Base-by-base conservation (phyloP, 2,888 invertebrate species). In the Halictus quadricinctus region DNA sequence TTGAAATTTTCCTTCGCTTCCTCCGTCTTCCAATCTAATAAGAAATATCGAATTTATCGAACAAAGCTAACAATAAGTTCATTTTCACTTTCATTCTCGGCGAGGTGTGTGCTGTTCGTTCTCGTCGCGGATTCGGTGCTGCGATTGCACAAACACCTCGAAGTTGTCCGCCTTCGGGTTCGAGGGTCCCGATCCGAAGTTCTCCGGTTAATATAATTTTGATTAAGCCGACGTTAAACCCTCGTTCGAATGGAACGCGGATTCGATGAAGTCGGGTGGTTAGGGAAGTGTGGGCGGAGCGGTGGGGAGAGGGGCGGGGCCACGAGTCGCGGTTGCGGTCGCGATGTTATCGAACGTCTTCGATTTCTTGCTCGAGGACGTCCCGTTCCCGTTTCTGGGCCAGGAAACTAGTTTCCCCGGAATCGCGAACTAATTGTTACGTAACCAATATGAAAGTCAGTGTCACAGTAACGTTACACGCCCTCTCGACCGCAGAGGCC, bases 371-470 rank as follows among this genome's bases (percentile, higher is more conserved):
- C 48, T 76, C 79, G 83, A 76, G 76, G 77, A 73, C 78, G 50
- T 48, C 50, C 50, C 36, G 43, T 72, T n/a, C 75, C 69, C 58
- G 46, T 83, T 79, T 73, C 85, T 50, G 10, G 54, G 21, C 8
- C 72, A 73, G 75, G 10, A 72, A 87, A 76, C 89, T 77, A 41
- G 82, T 84, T 84, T 78, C 69, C 72, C 21, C 58, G 48, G 74
- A 81, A 80, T 72, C 54, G 43, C 5, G 54, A n/a, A 41, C 78
- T 78, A 81, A 86, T 87, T 76, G 80, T 90, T 90, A 85, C 70
- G 82, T 76, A 89, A 88, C 66, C 74, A 25, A 73, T 72, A 84
- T 60, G 88, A 88, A 90, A 90, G 86, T 89, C 87, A 90, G 83
- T 90, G 89, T 89, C 88, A 90, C 46, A 66, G 88, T 79, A 83